Evolutionary conservation across 2,797 vertebrate species (phyloP), one percentile per base, ranked within the genome.

Genomic region (Fratercula arctica): DNA sequence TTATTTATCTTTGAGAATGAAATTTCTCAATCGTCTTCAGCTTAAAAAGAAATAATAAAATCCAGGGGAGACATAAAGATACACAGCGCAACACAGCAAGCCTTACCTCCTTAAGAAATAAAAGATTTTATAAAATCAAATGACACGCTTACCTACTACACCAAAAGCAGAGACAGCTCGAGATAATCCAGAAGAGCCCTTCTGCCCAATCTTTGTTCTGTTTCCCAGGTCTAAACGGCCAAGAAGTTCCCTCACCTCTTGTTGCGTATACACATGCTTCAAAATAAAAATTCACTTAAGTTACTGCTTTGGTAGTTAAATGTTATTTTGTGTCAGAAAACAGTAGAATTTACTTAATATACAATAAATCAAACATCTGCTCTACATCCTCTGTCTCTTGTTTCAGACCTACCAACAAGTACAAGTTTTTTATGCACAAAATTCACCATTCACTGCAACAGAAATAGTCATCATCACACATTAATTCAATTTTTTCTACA

Each of bases 211-310:
- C 97, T 99, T 99, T 63, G 99, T 99, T 78, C 99, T 98, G 95
- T 99, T 99, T 48, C 99, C 99, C 64, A 99, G 96, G 96, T 99
- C 99, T 97, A 99, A 97, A n/a, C 99, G 99, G 41, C 99, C 98
- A 64, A 99, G 98, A 95, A 99, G 98, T 91, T 99, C 99, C 16
- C 98, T 98, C 60, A 99, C 98, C 73, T 99, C 99, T 97, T 99
- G 99, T 6, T 99, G 99, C 1, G 97, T 99, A 95, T 99, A 99
- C 7, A 99, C 98, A 98, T 99, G 99, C 99, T 99, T 85, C 35
- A 84, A 93, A 95, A 91, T 4, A 90, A 89, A 85, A 80, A 64
- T 29, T 50, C 46, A 74, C 26, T 64, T 5, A 54, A 67, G 46
- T 95, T 72, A 87, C 23, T 79, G 31, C 21, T 86, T 81, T 56